Evolutionary conservation across 1,140 invertebrate species (phyloP).

Genomic region (Pseudomyrmex gracilis): DNA sequence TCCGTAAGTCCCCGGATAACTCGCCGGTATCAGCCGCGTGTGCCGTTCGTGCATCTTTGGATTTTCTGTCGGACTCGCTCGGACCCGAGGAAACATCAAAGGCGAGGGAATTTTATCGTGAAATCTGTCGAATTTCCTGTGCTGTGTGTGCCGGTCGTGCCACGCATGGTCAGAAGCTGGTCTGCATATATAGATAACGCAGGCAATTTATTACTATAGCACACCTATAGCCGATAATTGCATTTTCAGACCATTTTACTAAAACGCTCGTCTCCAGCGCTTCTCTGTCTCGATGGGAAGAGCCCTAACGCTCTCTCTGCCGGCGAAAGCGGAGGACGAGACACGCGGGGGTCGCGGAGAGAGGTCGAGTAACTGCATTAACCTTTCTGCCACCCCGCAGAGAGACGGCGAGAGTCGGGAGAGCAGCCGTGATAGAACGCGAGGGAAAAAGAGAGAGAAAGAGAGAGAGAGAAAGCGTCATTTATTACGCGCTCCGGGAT

Average conservation of each 20-base stretch:
- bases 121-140: conserved; percentile 21
- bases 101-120: neutral
- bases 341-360: conserved; percentile 72
- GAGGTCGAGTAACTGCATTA: conserved; percentile 83
- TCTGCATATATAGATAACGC: conserved; percentile 77
- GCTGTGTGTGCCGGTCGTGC: neutral
- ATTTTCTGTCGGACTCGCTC: neutral
- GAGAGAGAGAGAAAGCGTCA: conserved; percentile 21
- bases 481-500: too few relatives aligned
- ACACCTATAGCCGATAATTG: conserved; percentile 85
- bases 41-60: neutral
- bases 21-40: neutral
- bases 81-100: neutral
- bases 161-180: neutral
- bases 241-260: conserved; percentile 85
- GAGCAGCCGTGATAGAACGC: conserved; percentile 36
- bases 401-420: conserved; percentile 58
- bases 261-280: conserved; percentile 79
- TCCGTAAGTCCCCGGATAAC: conserved; percentile 33
- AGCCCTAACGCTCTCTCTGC: conserved; percentile 77
- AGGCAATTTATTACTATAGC: conserved; percentile 81
- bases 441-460: conserved; percentile 28
- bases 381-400: conserved; percentile 82
- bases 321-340: conserved; percentile 64
- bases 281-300: conserved; percentile 74